These are phyloP conservation scores for Hyperopisus bebe DNA, from an alignment of 2,113 vertebrate genomes.

Conservation along the genomic window DNA sequence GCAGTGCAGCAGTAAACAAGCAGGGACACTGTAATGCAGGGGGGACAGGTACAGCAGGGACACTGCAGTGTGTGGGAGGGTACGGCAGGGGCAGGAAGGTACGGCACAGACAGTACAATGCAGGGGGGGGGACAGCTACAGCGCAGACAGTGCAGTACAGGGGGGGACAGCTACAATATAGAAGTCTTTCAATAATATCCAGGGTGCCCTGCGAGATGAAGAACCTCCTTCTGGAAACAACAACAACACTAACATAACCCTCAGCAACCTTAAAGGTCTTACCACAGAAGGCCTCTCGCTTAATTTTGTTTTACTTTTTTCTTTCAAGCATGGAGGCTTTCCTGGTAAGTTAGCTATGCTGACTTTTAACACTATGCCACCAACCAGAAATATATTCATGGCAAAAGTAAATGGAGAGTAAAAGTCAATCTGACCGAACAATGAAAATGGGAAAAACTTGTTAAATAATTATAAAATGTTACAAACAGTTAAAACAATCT, in stretches of 20 bases:
- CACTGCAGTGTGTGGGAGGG: too few species aligned
- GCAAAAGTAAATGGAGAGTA: neutral
- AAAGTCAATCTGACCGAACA: neutral
- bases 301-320: neutral
- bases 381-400: neutral
- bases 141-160: too few species aligned
- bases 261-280: neutral
- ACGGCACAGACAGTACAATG: neutral
- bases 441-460: neutral
- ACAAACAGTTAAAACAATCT: neutral
- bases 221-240: neutral
- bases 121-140: too few species aligned
- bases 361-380: neutral
- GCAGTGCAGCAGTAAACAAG: neutral
- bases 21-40: neutral
- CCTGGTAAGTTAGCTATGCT: neutral
- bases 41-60: neutral
- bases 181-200: neutral
- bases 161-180: neutral
- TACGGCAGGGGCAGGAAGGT: neutral
- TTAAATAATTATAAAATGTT: neutral
- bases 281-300: neutral
- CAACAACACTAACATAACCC: neutral
- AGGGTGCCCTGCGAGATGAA: neutral
- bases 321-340: neutral